Conservation (phyloP, 2,888 invertebrate species). For the Timema cristinae region DNA sequence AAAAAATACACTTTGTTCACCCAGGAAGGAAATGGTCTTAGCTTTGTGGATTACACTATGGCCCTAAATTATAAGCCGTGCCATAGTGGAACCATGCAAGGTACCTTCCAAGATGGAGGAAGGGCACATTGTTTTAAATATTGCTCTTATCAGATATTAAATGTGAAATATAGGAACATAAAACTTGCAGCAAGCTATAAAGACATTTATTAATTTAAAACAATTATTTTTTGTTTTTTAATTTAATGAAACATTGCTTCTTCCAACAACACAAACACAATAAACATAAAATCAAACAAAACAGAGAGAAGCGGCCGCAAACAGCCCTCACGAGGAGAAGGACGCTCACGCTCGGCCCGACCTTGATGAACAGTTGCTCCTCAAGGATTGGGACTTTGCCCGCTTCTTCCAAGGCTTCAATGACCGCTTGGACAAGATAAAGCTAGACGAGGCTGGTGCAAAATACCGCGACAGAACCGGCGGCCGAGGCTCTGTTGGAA, state of each 20-base stretch:
- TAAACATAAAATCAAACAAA: not conserved
- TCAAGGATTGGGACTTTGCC: slow-evolving; percentile 85
- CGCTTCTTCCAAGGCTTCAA: slow-evolving; percentile 66
- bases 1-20: too few species aligned
- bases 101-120: too few species aligned
- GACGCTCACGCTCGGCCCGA: slow-evolving; percentile 52
- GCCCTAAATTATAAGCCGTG: too few species aligned
- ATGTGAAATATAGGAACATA: too few species aligned
- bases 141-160: too few species aligned
- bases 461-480: slow-evolving; percentile 11
- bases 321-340: slow-evolving; percentile 36
- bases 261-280: too few species aligned
- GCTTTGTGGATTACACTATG: too few species aligned
- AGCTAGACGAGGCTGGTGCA: slow-evolving; percentile 43
- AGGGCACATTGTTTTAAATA: too few species aligned
- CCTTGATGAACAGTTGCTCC: slow-evolving; percentile 71
- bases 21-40: too few species aligned
- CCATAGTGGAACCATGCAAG: too few species aligned
- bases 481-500: slow-evolving; percentile 13
- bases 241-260: not conserved
- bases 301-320: slow-evolving; percentile 26
- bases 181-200: too few species aligned
- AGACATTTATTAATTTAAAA: too few species aligned
- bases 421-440: slow-evolving; percentile 45
- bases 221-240: slow-evolving; percentile 9